Evolutionary conservation across 2,113 vertebrate species (phyloP).

Genomic region (Plotosus lineatus): DNA sequence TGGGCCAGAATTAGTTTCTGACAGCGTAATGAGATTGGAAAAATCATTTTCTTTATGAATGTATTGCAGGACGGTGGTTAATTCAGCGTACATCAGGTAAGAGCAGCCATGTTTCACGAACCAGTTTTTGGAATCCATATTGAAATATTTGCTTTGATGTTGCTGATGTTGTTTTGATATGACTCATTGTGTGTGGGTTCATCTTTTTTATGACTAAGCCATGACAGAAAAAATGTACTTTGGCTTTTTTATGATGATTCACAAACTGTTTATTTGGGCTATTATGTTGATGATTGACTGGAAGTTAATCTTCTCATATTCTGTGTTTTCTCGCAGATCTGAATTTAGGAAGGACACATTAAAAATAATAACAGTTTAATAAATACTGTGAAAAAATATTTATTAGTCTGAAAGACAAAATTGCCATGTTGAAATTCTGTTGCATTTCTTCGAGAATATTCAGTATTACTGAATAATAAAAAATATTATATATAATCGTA

Average conservation of each 20-base stretch:
- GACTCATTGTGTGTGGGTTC: neutral
- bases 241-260: neutral
- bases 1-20: slow-evolving; percentile 13
- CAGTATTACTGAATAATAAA: no score
- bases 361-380: neutral
- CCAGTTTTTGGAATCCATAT: neutral
- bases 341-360: neutral
- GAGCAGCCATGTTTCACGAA: neutral
- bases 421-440: neutral
- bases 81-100: neutral
- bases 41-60: slow-evolving; percentile 5
- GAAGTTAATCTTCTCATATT: neutral
- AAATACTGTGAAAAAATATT: neutral
- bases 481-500: no score
- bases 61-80: neutral
- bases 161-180: no score
- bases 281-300: neutral
- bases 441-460: no score
- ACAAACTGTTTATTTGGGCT: neutral
- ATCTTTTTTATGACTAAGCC: neutral
- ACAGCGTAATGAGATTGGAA: neutral
- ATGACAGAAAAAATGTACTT: neutral
- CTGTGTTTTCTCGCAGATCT: neutral
- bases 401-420: neutral
- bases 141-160: neutral